A percentile compares a stretch with the other conserved stretches of the same genome.
These are phyloP conservation scores for Euwallacea fornicatus DNA, from an alignment of 1,140 invertebrate species.

Conservation along the genomic window DNA sequence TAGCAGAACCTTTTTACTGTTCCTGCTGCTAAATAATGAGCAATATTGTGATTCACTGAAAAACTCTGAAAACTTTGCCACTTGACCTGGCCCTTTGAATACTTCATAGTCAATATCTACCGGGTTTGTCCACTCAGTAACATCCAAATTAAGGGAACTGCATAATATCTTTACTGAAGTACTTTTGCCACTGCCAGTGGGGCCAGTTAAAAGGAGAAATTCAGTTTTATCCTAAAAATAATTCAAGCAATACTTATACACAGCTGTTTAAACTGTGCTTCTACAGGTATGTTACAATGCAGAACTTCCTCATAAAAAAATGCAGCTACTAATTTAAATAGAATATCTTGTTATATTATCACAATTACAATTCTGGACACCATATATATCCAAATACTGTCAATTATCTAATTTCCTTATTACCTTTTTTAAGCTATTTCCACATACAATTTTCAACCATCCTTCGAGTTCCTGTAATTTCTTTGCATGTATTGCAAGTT, in stretches of 20 bases:
- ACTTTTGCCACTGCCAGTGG: constrained; percentile 74
- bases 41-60: constrained; percentile 68
- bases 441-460: constrained; percentile 30
- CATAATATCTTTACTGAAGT: constrained; percentile 63
- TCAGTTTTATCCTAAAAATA: constrained; percentile 51
- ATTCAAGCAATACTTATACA: too few relatives aligned
- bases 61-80: constrained; percentile 68
- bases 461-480: constrained; percentile 61
- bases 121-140: constrained; percentile 74
- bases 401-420: too few relatives aligned
- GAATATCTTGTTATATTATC: too few relatives aligned
- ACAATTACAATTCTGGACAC: too few relatives aligned
- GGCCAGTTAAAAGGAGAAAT: constrained; percentile 65
- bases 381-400: too few relatives aligned
- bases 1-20: constrained; percentile 59
- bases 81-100: constrained; percentile 59
- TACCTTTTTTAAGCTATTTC: background rate
- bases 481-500: constrained; percentile 64
- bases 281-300: too few relatives aligned
- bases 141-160: constrained; percentile 59
- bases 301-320: too few relatives aligned
- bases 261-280: too few relatives aligned
- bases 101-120: constrained; percentile 58
- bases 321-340: too few relatives aligned
- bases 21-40: constrained; percentile 59